Evolutionary conservation across 2,113 vertebrate genomes (phyloP), one percentile per base, ranked within the genome.

Genomic region (Hippocampus barbouri): DNA sequence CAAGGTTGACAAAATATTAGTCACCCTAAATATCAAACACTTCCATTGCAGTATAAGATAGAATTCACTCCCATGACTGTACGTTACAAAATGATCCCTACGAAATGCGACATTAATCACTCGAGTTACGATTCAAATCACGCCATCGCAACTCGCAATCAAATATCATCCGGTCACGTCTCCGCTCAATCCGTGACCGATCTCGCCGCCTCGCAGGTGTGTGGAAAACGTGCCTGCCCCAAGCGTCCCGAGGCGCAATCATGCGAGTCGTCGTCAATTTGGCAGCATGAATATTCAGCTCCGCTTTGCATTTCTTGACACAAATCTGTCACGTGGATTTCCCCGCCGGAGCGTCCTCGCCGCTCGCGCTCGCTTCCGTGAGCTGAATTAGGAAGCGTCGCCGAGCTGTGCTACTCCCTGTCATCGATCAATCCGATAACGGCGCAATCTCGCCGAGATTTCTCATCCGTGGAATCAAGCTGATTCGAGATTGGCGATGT

Each of bases 261-360:
- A 68, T 75, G 77, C 75, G 53, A 75, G 59, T 57, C 57, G 68
- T 78, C 67, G 56, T 74, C 80, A 72, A 73, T 82, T 66, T 79
- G 62, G 66, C 30, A 18, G 23, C 43, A 73, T 81, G 71, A 85
- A 86, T 79, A 86, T 87, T 86, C 80, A 83, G 41, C 40, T 8
- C 2, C 23, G 38, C 34, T 82, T 76, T 71, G 68, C 69, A 75
- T 83, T 73, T 82, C 71, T 78, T 83, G 69, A 65, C 71, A 74
- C 77, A 82, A 74, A 82, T 84, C 45, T 67, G 78, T 70, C 76
- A 66, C 25, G 27, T 77, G 11, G 27, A 61, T 61, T 61, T 61
- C 15, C 15, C 59, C 16, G 27, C 27, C 6, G 59, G 27, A 30
- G 21, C 51, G 51, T 54, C 68, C 70, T 68, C n/a, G 62, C 54